Base-by-base conservation (phyloP, 2,888 invertebrate species). In the Perizoma affinitatum region DNA sequence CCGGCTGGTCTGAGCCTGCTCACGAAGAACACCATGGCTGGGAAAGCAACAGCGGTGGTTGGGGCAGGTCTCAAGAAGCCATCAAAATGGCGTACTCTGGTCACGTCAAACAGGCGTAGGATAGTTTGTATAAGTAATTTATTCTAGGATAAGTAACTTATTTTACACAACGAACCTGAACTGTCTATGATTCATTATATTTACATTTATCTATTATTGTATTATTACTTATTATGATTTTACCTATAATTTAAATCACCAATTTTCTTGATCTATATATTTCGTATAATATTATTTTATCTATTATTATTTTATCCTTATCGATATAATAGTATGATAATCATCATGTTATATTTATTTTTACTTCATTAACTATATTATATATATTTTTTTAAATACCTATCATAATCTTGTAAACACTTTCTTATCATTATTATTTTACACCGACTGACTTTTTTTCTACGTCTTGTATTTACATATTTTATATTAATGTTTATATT, bases 41-140 rank as follows among this genome's bases (percentile, higher is more conserved):
- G 89, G 89, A 90, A 49, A 86, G 77, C 73, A 93, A 80, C 42
- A 60, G 66, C 33, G 63, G 69, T 70, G 94, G 92, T 22, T 95
- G 95, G 86, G 95, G 96, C 63, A 93, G 96, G 73, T 90, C 96
- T 58, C 89, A 94, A 56, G 94, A 95, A 52, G 94, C 94, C 46
- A 94, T 95, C 66, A 93, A 94, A 63, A 76, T 96, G 75, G 96
- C 96, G 22, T 97, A 96, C 78, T 93, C 93, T 65, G 96, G 94
- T 58, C 94, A 95, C 74, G 78, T 78, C 8, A 92, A 92, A 63
- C 87, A 90, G 64, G 85, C 84, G 68, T 92, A 86, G 68, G 64
- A 8, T 64, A 66, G 67, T 62, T 68, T 73, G 73, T 72, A 76
- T 69, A 76, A 70, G 69, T 74, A 71, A 79, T 76, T 80, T 79